These are phyloP conservation scores for Pantala flavescens DNA, from an alignment of 1,140 invertebrate species.

Conservation along the genomic window DNA sequence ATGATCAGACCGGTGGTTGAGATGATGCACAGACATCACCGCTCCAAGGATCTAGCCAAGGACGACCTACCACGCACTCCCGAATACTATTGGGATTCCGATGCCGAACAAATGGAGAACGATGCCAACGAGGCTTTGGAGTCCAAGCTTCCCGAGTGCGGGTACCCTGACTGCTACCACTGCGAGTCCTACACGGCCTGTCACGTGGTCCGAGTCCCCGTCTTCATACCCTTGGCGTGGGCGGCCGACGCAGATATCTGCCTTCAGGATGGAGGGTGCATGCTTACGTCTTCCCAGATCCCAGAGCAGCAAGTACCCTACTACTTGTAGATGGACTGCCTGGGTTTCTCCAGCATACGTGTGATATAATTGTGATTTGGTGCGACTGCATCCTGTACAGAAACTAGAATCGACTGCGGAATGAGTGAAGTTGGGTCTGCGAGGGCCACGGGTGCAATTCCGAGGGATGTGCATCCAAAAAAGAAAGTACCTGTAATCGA, in stretches of 20 bases:
- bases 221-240: not conserved
- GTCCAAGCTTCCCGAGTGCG: not conserved
- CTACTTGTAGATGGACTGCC: not conserved
- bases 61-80: not conserved
- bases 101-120: not conserved
- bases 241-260: not conserved
- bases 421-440: too few relatives aligned
- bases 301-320: not conserved
- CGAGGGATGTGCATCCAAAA: too few relatives aligned
- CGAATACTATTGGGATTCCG: not conserved
- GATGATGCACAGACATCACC: not conserved
- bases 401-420: too few relatives aligned
- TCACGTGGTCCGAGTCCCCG: not conserved
- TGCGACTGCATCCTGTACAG: too few relatives aligned
- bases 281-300: not conserved
- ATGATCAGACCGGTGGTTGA: constrained; percentile 4
- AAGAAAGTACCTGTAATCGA: too few relatives aligned
- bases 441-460: too few relatives aligned
- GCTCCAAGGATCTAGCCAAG: not conserved
- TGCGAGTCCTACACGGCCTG: not conserved
- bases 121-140: not conserved
- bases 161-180: not conserved
- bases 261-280: not conserved
- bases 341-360: not conserved
- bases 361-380: not conserved